Percentiles rank a stretch among this genome's conserved stretches.
phyloP scores from a whole-genome alignment of 2,797 vertebrate genomes.

The Chanos chanos region DNA sequence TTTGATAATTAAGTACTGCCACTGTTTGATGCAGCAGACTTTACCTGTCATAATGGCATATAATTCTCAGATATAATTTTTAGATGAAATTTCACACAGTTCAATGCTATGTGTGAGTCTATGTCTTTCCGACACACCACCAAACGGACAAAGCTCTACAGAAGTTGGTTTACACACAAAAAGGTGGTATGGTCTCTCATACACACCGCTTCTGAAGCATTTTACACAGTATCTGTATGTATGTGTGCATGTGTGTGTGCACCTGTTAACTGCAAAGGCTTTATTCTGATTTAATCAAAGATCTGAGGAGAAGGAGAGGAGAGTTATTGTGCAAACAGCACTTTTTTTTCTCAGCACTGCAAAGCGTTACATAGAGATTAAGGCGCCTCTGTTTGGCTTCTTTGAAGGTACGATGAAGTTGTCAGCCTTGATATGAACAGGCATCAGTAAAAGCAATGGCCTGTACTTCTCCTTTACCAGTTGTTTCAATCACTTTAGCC shows the following conservation, averaged over 20 bases:
- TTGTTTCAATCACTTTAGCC: conserved; percentile 34
- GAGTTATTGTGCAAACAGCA: conserved; percentile 23
- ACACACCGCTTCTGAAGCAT: conserved; percentile 1
- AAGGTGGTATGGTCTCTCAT: too few relatives aligned
- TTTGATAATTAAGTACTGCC: too few relatives aligned
- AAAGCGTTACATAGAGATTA: conserved; percentile 34
- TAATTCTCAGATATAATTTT: too few relatives aligned
- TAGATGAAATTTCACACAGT: too few relatives aligned
- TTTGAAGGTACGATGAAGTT: conserved; percentile 37
- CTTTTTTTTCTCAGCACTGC: conserved; percentile 16
- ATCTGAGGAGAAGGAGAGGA: conserved; percentile 15
- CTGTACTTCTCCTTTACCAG: conserved; percentile 28
- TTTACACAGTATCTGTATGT: conserved; percentile 1
- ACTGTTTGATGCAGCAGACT: too few relatives aligned
- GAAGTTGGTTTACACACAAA: too few relatives aligned
- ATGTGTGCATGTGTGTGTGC: conserved; percentile 44
- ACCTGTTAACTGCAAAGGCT: conserved; percentile 26
- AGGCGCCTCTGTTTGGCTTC: conserved; percentile 8
- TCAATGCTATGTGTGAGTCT: too few relatives aligned
- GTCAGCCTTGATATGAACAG: conserved; percentile 18
- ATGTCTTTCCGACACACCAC: too few relatives aligned
- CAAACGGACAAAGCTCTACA: too few relatives aligned
- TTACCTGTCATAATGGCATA: too few relatives aligned
- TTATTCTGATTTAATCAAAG: conserved; percentile 42
- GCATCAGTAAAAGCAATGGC: conserved; percentile 31